Conservation (phyloP, 2,888 invertebrate species). For the Eupithecia centaureata region DNA sequence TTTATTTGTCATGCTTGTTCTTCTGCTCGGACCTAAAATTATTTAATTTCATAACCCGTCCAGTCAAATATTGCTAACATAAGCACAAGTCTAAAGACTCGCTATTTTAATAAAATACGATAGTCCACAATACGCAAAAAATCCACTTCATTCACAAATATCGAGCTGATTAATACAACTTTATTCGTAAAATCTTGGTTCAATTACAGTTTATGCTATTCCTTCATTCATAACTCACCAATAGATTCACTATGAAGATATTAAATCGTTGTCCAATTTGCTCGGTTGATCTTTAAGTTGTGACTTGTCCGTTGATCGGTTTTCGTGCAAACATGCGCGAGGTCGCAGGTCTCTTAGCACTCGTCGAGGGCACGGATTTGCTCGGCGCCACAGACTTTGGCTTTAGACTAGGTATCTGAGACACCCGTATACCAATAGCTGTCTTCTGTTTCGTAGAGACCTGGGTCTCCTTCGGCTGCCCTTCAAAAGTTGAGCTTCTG, state of each 20-base stretch:
- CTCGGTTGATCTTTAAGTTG: conserved; percentile 49
- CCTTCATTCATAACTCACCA: conserved; percentile 16
- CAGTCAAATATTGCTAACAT: conserved; percentile 5
- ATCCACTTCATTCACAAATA: conserved; percentile 14
- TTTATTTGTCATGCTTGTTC: conserved; percentile 34
- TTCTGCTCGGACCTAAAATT: conserved; percentile 33
- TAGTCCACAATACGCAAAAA: conserved; percentile 8
- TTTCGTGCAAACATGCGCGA: conserved; percentile 66
- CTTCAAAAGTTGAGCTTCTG: conserved; percentile 87
- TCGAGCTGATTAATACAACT: conserved; percentile 18
- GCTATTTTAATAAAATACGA: conserved; percentile 3
- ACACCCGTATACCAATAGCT: conserved; percentile 74
- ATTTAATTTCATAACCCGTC: conserved; percentile 1
- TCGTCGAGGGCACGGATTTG: conserved; percentile 51
- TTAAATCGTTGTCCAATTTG: conserved; percentile 20
- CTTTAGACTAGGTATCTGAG: conserved; percentile 74
- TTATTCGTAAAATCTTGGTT: conserved; percentile 11
- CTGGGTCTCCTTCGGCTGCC: conserved; percentile 70
- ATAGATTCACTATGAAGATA: conserved; percentile 11
- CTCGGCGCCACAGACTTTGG: conserved; percentile 62
- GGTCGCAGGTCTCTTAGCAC: conserved; percentile 58
- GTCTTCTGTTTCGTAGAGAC: conserved; percentile 75
- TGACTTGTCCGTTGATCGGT: conserved; percentile 60
- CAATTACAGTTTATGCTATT: background rate
- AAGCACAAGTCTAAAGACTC: background rate